Percentiles rank a stretch among this genome's conserved stretches.
Evolutionary conservation across 2,888 invertebrate genomes (phyloP).

Genomic region (Ecliptopera silaceata): DNA sequence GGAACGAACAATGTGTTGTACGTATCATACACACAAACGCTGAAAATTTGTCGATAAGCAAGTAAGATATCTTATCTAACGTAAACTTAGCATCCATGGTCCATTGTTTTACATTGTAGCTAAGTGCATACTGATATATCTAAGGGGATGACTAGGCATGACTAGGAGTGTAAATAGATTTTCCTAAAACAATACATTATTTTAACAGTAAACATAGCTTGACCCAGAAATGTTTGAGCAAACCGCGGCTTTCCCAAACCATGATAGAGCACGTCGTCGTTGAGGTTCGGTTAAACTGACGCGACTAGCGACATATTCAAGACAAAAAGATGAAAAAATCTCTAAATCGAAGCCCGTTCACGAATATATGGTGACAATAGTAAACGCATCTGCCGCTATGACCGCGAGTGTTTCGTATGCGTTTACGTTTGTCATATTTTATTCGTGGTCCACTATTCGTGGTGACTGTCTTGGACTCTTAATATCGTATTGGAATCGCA

Average conservation of each 20-base stretch:
- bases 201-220: background rate
- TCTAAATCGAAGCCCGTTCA: no score
- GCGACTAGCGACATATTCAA: background rate
- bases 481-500: background rate
- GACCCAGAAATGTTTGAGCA: constrained; percentile 30
- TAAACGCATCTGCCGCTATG: no score
- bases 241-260: constrained; percentile 52
- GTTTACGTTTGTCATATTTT: no score
- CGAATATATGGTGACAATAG: no score
- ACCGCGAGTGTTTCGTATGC: no score
- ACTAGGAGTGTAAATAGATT: no score
- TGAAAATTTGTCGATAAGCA: background rate
- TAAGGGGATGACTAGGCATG: no score
- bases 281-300: background rate
- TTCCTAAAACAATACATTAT: no score
- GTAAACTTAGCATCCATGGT: background rate
- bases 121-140: no score
- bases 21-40: background rate
- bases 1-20: constrained; percentile 9
- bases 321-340: no score
- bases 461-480: no score
- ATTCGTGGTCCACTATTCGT: no score
- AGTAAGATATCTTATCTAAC: background rate
- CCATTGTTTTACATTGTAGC: background rate
- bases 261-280: constrained; percentile 53